Conservation (phyloP, 2,113 vertebrate genomes). For the Alligator mississippiensis region DNA sequence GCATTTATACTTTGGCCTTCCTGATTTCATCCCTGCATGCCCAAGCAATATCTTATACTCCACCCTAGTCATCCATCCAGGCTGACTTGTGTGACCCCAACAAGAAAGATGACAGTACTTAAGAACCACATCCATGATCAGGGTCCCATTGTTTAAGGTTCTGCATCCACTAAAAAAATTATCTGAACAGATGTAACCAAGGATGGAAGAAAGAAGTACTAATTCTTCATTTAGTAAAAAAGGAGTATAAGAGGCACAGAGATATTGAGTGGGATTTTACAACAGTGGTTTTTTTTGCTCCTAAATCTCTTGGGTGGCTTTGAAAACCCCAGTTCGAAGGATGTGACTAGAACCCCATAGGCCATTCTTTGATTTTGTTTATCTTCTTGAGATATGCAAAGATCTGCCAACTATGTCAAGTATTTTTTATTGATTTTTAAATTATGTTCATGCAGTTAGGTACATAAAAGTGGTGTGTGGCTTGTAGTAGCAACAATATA, state of each 20-base stretch:
- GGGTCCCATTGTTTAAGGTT: background rate
- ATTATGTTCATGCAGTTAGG: background rate
- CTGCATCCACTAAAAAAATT: background rate
- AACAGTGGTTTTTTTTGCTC: background rate
- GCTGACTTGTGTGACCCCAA: too few relatives aligned
- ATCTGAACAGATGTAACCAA: background rate
- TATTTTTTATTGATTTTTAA: background rate
- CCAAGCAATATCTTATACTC: too few relatives aligned
- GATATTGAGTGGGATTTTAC: background rate
- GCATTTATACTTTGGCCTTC: too few relatives aligned
- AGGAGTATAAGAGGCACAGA: background rate
- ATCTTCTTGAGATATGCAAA: background rate
- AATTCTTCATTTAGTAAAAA: too few relatives aligned
- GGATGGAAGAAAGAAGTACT: background rate
- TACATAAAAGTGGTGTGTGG: background rate
- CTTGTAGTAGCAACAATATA: background rate
- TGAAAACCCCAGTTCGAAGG: background rate
- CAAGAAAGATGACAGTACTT: background rate
- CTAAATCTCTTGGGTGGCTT: background rate
- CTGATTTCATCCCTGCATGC: too few relatives aligned
- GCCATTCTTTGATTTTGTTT: background rate
- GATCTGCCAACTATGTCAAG: background rate
- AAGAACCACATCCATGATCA: background rate
- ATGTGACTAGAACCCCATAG: background rate
- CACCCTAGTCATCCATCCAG: too few relatives aligned